Evolutionary conservation across 1,140 invertebrate species (phyloP).

Genomic region (Berghia stephanieae): DNA sequence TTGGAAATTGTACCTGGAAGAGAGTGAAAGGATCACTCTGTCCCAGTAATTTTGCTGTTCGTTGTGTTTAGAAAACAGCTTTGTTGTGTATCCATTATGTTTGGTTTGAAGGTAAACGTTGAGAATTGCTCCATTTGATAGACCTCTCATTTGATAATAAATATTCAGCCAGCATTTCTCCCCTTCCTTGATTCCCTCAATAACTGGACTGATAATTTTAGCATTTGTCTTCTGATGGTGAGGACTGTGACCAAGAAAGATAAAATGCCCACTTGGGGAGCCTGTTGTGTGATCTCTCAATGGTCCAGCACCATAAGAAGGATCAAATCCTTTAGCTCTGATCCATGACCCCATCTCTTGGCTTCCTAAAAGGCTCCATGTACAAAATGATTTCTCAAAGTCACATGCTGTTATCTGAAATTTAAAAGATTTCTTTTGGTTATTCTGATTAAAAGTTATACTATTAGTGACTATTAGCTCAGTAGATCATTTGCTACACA

Average conservation of each 20-base stretch:
- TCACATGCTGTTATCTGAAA: neutral
- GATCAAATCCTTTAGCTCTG: neutral
- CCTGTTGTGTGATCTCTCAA: neutral
- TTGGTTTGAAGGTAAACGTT: neutral
- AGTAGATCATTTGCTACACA: too few species aligned
- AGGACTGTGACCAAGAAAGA: neutral
- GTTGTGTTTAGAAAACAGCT: neutral
- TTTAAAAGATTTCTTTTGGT: neutral
- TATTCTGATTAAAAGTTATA: too few species aligned
- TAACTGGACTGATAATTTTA: neutral
- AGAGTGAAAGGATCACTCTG: neutral
- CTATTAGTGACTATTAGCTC: too few species aligned
- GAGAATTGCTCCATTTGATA: neutral
- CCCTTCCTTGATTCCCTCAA: neutral
- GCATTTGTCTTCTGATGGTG: neutral
- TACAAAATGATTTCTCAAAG: constrained; percentile 10
- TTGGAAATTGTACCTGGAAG: neutral
- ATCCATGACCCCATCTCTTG: neutral
- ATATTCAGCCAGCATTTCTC: neutral
- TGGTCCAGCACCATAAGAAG: too few species aligned
- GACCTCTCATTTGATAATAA: neutral
- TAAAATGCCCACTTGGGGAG: neutral
- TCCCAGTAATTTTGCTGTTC: neutral
- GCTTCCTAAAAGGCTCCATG: neutral
- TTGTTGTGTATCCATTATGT: neutral